phyloP scores from a whole-genome alignment of 2,113 vertebrate species.

The Galeopterus variegatus region DNA sequence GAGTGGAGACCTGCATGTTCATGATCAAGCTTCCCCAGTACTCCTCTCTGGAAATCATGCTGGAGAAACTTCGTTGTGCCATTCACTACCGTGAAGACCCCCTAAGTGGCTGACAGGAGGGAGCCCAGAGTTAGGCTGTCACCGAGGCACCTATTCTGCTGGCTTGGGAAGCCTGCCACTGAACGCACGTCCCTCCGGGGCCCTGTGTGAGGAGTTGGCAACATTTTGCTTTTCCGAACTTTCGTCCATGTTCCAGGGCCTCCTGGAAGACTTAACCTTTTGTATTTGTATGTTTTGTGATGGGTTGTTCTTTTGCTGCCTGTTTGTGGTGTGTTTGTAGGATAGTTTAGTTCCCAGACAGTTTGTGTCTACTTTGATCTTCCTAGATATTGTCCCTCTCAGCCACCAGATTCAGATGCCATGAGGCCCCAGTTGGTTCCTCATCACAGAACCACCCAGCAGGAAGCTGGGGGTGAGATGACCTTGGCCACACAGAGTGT shows the following conservation, averaged over 20 bases:
- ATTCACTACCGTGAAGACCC: constrained; percentile 99
- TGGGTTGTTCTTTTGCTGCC: constrained; percentile 90
- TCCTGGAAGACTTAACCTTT: constrained; percentile 86
- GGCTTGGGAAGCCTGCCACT: constrained; percentile 30
- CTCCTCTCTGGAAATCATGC: constrained; percentile 96
- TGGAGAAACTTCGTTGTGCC: constrained; percentile 98
- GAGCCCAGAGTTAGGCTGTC: neutral
- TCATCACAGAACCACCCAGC: neutral
- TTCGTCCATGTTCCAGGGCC: constrained; percentile 80
- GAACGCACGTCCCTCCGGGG: constrained; percentile 53
- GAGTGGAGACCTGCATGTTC: constrained; percentile 99
- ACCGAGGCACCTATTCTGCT: neutral
- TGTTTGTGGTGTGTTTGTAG: constrained; percentile 91
- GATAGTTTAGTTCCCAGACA: constrained; percentile 88
- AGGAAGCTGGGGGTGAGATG: neutral
- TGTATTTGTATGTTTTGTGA: constrained; percentile 89
- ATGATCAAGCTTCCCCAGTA: constrained; percentile 99
- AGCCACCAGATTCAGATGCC: constrained; percentile 70
- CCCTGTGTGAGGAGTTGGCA: constrained; percentile 77
- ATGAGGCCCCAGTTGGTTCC: neutral
- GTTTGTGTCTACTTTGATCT: constrained; percentile 87
- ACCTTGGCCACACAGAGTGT: neutral
- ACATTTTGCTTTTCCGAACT: constrained; percentile 83
- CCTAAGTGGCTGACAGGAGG: constrained; percentile 94
- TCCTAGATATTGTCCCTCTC: constrained; percentile 68